Percentiles rank a stretch among this genome's conserved stretches.
Conservation (phyloP, 2,797 vertebrate species). For the Neomorphus geoffroyi region DNA sequence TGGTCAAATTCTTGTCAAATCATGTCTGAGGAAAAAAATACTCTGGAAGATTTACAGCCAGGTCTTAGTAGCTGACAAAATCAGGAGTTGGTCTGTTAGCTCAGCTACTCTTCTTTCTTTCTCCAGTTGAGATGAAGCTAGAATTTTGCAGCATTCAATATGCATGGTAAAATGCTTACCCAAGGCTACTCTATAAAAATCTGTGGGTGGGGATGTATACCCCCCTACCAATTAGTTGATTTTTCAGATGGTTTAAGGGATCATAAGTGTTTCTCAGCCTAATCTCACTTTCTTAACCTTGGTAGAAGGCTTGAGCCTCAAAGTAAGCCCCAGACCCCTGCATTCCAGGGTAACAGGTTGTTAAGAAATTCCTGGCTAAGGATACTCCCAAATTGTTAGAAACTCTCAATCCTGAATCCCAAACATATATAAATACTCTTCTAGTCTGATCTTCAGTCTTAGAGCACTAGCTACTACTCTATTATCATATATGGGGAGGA, state of each 20-base stretch:
- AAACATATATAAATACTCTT: not conserved
- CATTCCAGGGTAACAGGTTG: not conserved
- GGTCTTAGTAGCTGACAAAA: not conserved
- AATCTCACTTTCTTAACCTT: not conserved
- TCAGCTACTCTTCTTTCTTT: not conserved
- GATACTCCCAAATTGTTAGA: not conserved
- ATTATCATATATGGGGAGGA: not conserved
- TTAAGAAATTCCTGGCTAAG: not conserved
- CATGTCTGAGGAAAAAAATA: not conserved
- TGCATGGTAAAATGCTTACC: slow-evolving; percentile 43
- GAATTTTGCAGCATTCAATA: slow-evolving; percentile 56
- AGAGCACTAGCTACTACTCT: not conserved
- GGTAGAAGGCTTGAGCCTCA: not conserved
- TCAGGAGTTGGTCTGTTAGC: not conserved
- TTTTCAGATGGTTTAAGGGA: slow-evolving; percentile 44
- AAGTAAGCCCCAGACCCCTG: not conserved
- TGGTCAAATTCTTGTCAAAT: not conserved
- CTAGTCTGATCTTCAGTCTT: not conserved
- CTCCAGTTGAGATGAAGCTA: slow-evolving; percentile 48
- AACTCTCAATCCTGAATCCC: not conserved
- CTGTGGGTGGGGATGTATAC: not conserved
- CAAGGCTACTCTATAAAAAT: slow-evolving; percentile 12
- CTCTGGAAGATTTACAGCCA: not conserved
- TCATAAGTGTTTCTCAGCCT: not conserved
- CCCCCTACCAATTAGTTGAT: not conserved